These are phyloP conservation scores for Rhabdomys pumilio DNA, from an alignment of 2,797 vertebrate species.

Conservation along the genomic window DNA sequence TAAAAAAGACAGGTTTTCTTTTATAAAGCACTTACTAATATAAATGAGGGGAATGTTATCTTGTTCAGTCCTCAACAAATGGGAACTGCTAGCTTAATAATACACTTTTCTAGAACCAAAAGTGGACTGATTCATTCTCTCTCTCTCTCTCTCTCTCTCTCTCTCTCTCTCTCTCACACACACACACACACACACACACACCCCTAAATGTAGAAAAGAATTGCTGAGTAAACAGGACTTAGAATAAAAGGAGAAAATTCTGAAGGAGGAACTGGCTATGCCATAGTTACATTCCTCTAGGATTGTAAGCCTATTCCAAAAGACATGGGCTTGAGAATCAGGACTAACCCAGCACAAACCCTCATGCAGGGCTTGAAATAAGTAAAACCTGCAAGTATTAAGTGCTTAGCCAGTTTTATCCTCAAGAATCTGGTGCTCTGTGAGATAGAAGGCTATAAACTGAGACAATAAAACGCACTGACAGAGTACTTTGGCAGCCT, in stretches of 20 bases:
- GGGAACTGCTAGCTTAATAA: neutral
- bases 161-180: neutral
- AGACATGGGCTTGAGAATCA: neutral
- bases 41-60: neutral
- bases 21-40: neutral
- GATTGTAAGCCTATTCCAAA: neutral
- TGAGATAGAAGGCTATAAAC: neutral
- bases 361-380: neutral
- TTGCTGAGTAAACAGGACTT: neutral
- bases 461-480: neutral
- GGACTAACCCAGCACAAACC: neutral
- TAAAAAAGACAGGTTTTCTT: neutral
- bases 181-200: neutral
- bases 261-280: neutral
- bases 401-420: neutral
- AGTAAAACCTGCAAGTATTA: neutral
- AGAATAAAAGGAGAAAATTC: neutral
- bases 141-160: neutral
- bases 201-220: neutral
- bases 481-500: neutral
- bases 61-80: constrained; percentile 4
- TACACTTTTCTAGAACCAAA: neutral
- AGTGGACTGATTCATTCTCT: neutral
- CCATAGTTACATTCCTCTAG: neutral
- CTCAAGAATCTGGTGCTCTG: neutral